Conservation (phyloP, 2,113 vertebrate species). For the Camelus dromedarius region DNA sequence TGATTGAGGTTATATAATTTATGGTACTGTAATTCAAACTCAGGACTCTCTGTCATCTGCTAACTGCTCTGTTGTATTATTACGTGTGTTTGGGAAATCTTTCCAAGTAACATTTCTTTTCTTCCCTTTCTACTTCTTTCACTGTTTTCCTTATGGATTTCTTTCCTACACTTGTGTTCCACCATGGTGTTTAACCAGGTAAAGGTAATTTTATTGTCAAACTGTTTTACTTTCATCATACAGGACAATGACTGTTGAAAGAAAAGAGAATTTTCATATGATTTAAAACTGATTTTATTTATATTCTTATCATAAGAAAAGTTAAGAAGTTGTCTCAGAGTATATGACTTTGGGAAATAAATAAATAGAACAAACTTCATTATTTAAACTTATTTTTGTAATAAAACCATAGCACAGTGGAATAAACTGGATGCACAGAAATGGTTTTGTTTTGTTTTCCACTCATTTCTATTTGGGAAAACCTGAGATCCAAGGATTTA, state of each 20-base stretch:
- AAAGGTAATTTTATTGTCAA: background rate
- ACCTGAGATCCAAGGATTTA: background rate
- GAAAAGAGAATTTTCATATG: background rate
- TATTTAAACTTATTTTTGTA: background rate
- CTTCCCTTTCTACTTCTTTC: background rate
- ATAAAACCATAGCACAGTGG: background rate
- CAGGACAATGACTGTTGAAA: background rate
- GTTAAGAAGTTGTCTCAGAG: background rate
- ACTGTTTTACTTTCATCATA: background rate
- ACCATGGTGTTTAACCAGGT: background rate
- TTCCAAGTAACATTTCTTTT: background rate
- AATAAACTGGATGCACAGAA: background rate
- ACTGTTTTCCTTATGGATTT: background rate
- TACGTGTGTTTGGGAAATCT: background rate
- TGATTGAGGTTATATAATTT: background rate
- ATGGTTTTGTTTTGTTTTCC: background rate
- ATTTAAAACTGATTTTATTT: background rate
- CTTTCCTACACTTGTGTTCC: background rate
- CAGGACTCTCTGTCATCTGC: background rate
- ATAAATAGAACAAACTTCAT: background rate
- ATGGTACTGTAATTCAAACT: background rate
- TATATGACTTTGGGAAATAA: slow-evolving; percentile 3
- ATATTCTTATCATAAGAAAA: background rate
- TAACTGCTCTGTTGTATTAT: background rate
- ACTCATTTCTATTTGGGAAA: background rate